Base-by-base conservation (phyloP, 2,113 vertebrate genomes). In the Cairina moschata region DNA sequence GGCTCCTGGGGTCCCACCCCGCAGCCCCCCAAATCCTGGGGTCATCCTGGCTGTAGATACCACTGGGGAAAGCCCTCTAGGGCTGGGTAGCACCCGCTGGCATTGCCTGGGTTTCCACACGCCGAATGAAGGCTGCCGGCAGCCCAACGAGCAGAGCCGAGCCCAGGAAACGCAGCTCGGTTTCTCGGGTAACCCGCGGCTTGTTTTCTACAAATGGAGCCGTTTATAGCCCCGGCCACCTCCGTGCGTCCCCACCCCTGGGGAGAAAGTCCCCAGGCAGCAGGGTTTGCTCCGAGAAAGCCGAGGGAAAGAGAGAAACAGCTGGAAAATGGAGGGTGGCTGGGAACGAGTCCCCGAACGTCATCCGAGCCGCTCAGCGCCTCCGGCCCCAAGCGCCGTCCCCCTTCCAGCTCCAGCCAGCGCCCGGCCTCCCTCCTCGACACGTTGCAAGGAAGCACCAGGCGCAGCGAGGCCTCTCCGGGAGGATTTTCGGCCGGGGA, bases 371-470 rank as follows among this genome's bases (percentile, higher is more conserved):
- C 40, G 32, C 28, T 28, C 44, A 12, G 65, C 56, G 14, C 60
- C 29, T 56, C 38, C 42, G 20, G 31, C 32, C 9, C 25, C 46
- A 32, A 34, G 62, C 63, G 23, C 54, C 31, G 60, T 66, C n/a
- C 42, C 31, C 34, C 12, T 13, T 42, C 26, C 11, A 11, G 73
- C 68, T 31, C 22, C 54, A 7, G 68, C 82, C 62, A 21, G 79
- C 1, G 7, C 72, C 63, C 11, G 17, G 44, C 82, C 78, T 44
- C 55, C 75, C 89, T 91, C 65, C 3, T 11, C 60, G 85, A 94
- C 74, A 54, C 82, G 89, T 96, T 83, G 97, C 97, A 96, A 62
- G 86, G 95, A 88, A 91, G 79, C 48, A 50, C 34, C 59, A 40
- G 74, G 69, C 69, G 2, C 32, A 68, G 83, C 14, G 50, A 81